Evolutionary conservation across 2,888 invertebrate species (phyloP), one percentile per base, ranked within the genome.

Genomic region (Cephus pulcher): DNA sequence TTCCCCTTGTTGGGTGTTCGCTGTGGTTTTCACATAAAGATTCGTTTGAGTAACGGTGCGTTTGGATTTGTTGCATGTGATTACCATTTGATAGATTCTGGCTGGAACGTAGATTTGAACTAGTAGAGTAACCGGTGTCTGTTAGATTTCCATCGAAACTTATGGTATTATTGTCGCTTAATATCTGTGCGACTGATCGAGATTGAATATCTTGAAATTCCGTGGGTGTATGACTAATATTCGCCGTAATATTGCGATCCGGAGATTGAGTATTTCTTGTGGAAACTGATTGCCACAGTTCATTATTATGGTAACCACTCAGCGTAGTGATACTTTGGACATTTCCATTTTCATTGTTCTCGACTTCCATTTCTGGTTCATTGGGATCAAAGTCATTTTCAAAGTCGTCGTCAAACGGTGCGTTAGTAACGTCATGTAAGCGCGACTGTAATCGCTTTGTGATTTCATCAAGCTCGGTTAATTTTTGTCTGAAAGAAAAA

Each of bases 391-490:
- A 93, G 82, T 94, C 94, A 35, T 91, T 92, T 84, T 94, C 94
- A 84, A 94, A 94, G 85, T 94, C 93, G 73, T 93, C 93, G 30
- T 92, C 92, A 4, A 92, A 88, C 83, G 93, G 92, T 9, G 92
- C 92, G 32, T 92, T 93, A 0, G 94, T 94, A 0, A 95, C 94
- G 84, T 94, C 93, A 34, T 93, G 92, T 68, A 95, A 89, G 30
- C 95, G 92, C 11, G 93, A 92, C 78, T 93, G 92, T 79, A 95
- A 88, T 78, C 95, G 92, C 87, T 94, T 93, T 1, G 94, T 94
- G 74, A 95, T 95, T 88, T 94, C 94, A 84, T 95, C 94, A 56
- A 95, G 86, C 88, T 95, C 95, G 0, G 92, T 93, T 81, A 94
- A 93, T 90, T 95, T 95, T 79, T 94, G 92, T 85, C 95, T 95